Evolutionary conservation across 1,140 invertebrate genomes (phyloP).

Genomic region (Tetragonula clypearis): DNA sequence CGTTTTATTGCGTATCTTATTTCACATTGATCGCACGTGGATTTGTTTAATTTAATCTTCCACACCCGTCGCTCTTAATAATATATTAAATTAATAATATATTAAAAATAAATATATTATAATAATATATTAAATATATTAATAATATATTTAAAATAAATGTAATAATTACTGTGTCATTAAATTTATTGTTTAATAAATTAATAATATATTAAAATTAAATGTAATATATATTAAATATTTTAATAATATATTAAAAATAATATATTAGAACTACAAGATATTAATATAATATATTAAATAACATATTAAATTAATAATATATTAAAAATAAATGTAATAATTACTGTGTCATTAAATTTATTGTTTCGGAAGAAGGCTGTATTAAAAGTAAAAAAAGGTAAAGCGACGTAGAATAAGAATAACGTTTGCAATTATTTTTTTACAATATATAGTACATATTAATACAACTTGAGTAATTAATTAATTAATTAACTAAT

Average conservation of each 20-base stretch:
- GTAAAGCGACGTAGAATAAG: background rate
- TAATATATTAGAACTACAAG: too few relatives aligned
- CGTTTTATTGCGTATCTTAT: background rate
- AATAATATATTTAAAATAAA: background rate
- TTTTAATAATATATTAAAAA: too few relatives aligned
- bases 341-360: background rate
- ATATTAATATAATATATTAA: too few relatives aligned
- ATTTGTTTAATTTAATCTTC: background rate
- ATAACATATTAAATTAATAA: background rate
- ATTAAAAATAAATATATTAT: background rate
- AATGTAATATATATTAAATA: background rate
- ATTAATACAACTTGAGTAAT: too few relatives aligned
- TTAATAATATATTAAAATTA: background rate
- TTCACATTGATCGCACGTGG: background rate
- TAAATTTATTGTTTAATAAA: background rate
- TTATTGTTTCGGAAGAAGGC: background rate
- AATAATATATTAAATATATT: background rate
- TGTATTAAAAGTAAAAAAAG: background rate
- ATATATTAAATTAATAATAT: background rate
- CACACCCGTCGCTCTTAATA: background rate
- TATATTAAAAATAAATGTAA: background rate
- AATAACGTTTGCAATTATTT: too few relatives aligned
- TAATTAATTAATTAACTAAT: too few relatives aligned
- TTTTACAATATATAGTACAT: too few relatives aligned
- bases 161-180: background rate